These are phyloP conservation scores for Lordiphosa collinella DNA, from an alignment of 1,140 invertebrate species.

Conservation along the genomic window DNA sequence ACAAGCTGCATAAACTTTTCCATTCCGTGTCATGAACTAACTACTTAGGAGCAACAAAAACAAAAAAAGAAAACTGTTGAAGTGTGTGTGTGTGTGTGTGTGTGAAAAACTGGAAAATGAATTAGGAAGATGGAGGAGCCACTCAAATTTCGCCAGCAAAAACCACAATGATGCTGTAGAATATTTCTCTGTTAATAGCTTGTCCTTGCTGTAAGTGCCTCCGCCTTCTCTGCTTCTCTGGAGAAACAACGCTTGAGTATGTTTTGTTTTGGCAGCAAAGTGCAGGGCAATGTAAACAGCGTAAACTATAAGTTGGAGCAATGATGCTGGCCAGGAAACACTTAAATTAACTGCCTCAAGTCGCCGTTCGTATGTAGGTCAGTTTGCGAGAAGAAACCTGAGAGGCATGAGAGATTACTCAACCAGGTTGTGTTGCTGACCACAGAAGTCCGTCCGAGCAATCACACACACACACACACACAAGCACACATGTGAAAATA, in stretches of 20 bases:
- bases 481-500: conserved; percentile 42
- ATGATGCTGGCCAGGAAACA: conserved; percentile 59
- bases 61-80: conserved; percentile 16
- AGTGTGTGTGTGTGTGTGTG: conserved; percentile 14
- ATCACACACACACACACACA: conserved; percentile 30
- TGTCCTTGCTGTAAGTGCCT: conserved; percentile 49
- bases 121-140: conserved; percentile 25
- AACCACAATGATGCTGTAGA: conserved; percentile 32
- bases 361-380: conserved; percentile 57
- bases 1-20: conserved; percentile 49
- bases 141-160: conserved; percentile 56
- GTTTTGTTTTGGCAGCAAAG: conserved; percentile 76
- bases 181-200: conserved; percentile 68
- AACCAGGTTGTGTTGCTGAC: conserved; percentile 46
- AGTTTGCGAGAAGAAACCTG: conserved; percentile 67
- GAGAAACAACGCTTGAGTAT: conserved; percentile 43
- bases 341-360: conserved; percentile 68
- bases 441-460: conserved; percentile 28
- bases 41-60: conserved; percentile 9
- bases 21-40: conserved; percentile 45
- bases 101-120: conserved; percentile 31
- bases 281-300: conserved; percentile 67
- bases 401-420: conserved; percentile 65
- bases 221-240: conserved; percentile 11
- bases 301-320: conserved; percentile 67